A percentile compares a stretch with the other conserved stretches of the same genome.
Conservation (phyloP, 1,140 invertebrate genomes). For the Ceratina australensis region DNA sequence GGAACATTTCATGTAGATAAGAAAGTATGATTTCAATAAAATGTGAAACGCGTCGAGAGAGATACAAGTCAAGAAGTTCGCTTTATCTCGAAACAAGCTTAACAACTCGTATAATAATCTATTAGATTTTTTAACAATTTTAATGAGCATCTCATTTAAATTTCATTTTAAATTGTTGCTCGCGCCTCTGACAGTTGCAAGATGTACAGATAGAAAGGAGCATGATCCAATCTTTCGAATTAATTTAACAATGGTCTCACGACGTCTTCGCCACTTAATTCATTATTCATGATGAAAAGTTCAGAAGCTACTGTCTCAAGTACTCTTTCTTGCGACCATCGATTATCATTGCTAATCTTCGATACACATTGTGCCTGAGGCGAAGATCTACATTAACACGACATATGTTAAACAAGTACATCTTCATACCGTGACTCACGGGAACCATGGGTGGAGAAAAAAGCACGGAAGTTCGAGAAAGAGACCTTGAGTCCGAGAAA, state of each 20-base stretch:
- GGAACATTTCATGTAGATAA: neutral
- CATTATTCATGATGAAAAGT: constrained; percentile 19
- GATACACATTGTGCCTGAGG: neutral
- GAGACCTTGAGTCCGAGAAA: constrained; percentile 1
- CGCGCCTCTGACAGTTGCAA: no score
- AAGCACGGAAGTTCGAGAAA: neutral
- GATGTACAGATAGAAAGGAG: neutral
- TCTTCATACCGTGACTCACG: constrained; percentile 19
- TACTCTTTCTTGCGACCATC: neutral
- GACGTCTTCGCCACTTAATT: neutral
- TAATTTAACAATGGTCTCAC: neutral
- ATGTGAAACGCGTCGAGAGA: no score
- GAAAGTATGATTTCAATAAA: neutral
- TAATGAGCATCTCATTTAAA: no score
- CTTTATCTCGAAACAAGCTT: no score
- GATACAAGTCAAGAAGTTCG: no score
- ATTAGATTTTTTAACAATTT: no score
- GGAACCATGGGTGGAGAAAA: neutral
- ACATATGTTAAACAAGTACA: constrained; percentile 4
- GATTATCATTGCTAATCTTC: constrained; percentile 29
- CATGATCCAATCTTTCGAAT: neutral
- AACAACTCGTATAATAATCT: no score
- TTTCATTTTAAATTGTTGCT: no score
- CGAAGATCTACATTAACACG: neutral
- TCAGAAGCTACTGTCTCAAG: neutral